Evolutionary conservation across 2,113 vertebrate species (phyloP).

Genomic region (Solea solea): DNA sequence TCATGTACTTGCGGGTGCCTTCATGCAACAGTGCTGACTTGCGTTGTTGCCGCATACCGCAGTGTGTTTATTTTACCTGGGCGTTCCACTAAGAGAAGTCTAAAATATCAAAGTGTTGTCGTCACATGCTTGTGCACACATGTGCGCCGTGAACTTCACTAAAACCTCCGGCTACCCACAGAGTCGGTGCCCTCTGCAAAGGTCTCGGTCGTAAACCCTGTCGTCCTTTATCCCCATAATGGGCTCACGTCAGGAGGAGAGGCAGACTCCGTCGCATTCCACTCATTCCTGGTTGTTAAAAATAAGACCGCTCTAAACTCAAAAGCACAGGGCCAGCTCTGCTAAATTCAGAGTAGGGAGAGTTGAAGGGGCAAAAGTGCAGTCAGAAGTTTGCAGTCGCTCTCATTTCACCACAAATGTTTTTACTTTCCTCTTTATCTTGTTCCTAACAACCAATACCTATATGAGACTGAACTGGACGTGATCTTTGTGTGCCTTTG

Average conservation of each 20-base stretch:
- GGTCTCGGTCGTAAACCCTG: conserved; percentile 64
- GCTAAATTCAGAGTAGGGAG: conserved; percentile 3
- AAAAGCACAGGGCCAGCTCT: conserved; percentile 18
- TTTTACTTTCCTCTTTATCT: neutral
- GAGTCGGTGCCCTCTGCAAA: conserved; percentile 42
- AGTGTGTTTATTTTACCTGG: conserved; percentile 11
- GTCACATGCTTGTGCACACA: conserved; percentile 18
- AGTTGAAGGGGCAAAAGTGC: neutral
- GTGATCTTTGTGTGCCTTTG: too few species aligned
- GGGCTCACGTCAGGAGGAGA: conserved; percentile 49
- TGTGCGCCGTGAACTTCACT: conserved; percentile 25
- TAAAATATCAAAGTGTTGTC: neutral
- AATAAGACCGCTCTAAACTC: conserved; percentile 49
- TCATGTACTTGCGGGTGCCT: neutral
- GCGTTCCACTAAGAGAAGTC: conserved; percentile 2
- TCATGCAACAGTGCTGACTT: neutral
- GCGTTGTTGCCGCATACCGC: neutral
- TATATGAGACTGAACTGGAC: too few species aligned
- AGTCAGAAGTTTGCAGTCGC: neutral
- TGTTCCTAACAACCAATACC: too few species aligned
- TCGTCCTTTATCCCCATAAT: conserved; percentile 57
- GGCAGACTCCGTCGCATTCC: conserved; percentile 57
- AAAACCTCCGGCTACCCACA: conserved; percentile 46
- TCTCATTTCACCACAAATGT: too few species aligned
- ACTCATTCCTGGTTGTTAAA: conserved; percentile 66